These are phyloP conservation scores for Magallana angulata DNA, from an alignment of 1,140 invertebrate genomes.

Conservation along the genomic window DNA sequence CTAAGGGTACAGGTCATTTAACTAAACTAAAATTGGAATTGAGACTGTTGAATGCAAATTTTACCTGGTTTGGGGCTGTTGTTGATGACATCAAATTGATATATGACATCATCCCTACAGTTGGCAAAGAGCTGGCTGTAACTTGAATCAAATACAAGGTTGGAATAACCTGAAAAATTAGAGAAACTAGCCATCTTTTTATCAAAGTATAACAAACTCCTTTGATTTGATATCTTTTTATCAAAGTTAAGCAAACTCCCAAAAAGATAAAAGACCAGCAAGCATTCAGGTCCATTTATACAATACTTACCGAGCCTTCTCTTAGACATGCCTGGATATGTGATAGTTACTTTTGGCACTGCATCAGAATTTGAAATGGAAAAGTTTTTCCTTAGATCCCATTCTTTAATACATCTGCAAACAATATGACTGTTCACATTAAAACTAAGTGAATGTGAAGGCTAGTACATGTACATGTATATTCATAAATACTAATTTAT, in stretches of 20 bases:
- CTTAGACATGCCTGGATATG: conserved; percentile 85
- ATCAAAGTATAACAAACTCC: not conserved
- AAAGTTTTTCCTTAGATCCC: conserved; percentile 92
- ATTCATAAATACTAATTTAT: too few relatives aligned
- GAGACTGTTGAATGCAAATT: not conserved
- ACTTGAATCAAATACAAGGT: conserved; percentile 86
- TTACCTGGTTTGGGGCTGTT: conserved; percentile 84
- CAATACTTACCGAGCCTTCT: conserved; percentile 79
- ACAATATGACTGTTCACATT: not conserved
- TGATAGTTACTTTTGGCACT: conserved; percentile 85
- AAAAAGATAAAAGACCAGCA: too few relatives aligned
- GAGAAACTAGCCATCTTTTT: not conserved
- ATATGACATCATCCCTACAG: conserved; percentile 91
- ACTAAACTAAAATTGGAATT: too few relatives aligned
- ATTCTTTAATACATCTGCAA: conserved; percentile 87
- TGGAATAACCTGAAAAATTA: conserved; percentile 85
- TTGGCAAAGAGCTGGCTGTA: conserved; percentile 88
- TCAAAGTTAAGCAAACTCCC: not conserved
- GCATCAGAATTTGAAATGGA: conserved; percentile 85
- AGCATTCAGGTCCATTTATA: not conserved
- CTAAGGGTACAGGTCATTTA: too few relatives aligned
- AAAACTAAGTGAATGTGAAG: too few relatives aligned
- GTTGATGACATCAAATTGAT: conserved; percentile 89
- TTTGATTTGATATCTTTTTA: not conserved
- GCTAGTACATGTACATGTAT: too few relatives aligned